These are phyloP conservation scores for Styela clava DNA, from an alignment of 23 tunicate genomes.

Conservation along the genomic window DNA sequence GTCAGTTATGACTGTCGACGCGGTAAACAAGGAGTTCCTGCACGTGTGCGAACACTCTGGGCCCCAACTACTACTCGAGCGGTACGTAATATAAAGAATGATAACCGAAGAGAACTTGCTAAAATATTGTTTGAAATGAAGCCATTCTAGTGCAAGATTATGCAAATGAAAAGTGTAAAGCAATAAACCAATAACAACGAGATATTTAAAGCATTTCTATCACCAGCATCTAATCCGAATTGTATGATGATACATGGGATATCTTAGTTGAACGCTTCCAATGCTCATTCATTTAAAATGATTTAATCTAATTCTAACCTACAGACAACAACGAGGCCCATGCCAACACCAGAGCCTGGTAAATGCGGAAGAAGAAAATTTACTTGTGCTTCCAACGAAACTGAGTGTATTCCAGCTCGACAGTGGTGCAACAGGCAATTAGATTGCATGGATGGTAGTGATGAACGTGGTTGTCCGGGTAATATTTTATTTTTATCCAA, in stretches of 20 bases:
- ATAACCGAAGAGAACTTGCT: background rate
- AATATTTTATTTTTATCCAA: background rate
- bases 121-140: no score
- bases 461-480: constrained; percentile 63
- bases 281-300: no score
- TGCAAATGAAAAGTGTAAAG: no score
- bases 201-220: no score
- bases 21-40: constrained; percentile 36
- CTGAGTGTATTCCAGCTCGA: constrained; percentile 25
- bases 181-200: no score
- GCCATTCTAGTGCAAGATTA: no score
- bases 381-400: constrained; percentile 41
- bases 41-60: constrained; percentile 40
- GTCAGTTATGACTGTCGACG: constrained; percentile 15
- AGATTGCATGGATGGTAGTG: constrained; percentile 51
- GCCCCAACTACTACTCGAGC: constrained; percentile 29
- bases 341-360: constrained; percentile 39
- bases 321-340: constrained; percentile 15
- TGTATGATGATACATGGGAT: no score
- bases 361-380: constrained; percentile 42
- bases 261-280: no score
- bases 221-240: no score
- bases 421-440: constrained; percentile 46
- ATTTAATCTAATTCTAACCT: no score
- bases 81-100: background rate